Evolutionary conservation across 2,888 invertebrate genomes (phyloP), one percentile per base, ranked within the genome.

Genomic region (Drosophila setosimentum): DNA sequence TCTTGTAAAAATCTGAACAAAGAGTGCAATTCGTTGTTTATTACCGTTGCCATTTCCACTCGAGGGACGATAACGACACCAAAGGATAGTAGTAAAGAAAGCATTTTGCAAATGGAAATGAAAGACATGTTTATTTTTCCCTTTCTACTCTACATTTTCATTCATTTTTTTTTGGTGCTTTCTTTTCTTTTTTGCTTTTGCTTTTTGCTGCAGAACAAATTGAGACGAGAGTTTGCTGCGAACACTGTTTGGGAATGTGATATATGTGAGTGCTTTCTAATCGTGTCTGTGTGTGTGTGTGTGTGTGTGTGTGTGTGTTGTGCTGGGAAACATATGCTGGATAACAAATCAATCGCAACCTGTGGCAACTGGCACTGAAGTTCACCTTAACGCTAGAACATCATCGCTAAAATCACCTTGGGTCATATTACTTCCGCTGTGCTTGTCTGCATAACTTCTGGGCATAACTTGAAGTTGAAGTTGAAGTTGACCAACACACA

Each of bases 311-410:
- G 33, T 21, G 29, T 18, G 42, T 49, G 63, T 65, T 42, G 58
- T 60, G 69, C 67, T 67, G 70, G 73, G 71, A 79, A 87, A 84
- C 83, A 87, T 87, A 87, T 83, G 83, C 77, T 75, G 76, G 68
- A 74, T 80, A 85, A 80, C 88, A 84, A 84, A 84, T 84, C 84
- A 84, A 84, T 84, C 85, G 86, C 83, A 70, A 81, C 75, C 74
- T 66, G 68, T 65, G 64, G 61, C 71, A 68, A 54, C 63, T 53
- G 48, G 51, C 48, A 27, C 21, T 49, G 35, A 16, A 57, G 35
- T 50, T 59, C 45, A 69, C 68, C 68, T 60, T 18, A 40, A 21
- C 58, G 37, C 45, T 10, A 13, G 51, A 48, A 45, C 13, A 24
- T 24, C 45, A 45, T 45, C 24, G 18, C 16, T 57, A 68, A 70